phyloP scores from a whole-genome alignment of 1,140 invertebrate species.

The Caerostris darwini region DNA sequence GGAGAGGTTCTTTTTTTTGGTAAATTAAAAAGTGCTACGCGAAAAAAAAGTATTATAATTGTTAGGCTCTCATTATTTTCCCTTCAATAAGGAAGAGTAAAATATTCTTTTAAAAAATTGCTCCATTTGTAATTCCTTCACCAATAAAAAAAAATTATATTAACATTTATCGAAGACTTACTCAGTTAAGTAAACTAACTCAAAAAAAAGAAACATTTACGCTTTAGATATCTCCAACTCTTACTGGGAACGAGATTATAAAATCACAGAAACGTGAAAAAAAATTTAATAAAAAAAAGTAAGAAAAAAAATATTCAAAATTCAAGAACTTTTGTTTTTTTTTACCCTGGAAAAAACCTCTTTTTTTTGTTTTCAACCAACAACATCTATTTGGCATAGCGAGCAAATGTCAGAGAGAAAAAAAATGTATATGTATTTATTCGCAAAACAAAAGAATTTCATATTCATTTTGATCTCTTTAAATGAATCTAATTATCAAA shows the following conservation, averaged over 20 bases:
- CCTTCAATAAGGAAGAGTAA: not conserved
- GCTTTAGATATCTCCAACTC: not conserved
- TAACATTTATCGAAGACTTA: not conserved
- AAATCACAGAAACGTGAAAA: not conserved
- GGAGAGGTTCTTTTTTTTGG: too few species aligned
- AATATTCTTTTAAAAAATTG: not conserved
- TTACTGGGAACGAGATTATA: not conserved
- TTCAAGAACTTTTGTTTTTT: not conserved
- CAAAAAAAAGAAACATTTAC: not conserved
- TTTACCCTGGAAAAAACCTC: not conserved
- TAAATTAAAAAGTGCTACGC: too few species aligned
- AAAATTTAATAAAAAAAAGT: not conserved
- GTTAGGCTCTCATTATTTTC: not conserved
- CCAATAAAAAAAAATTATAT: not conserved
- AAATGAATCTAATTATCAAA: slow-evolving; percentile 50
- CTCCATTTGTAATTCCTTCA: not conserved
- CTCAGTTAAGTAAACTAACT: not conserved
- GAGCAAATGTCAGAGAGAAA: not conserved
- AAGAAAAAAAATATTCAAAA: not conserved
- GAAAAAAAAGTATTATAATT: not conserved
- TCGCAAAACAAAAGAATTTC: slow-evolving; percentile 23
- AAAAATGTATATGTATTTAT: not conserved
- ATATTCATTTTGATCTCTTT: not conserved
- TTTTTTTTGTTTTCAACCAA: not conserved
- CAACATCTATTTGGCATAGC: not conserved